Evolutionary conservation across 2,888 invertebrate species (phyloP), one percentile per base, ranked within the genome.

Genomic region (Metalampra italica): DNA sequence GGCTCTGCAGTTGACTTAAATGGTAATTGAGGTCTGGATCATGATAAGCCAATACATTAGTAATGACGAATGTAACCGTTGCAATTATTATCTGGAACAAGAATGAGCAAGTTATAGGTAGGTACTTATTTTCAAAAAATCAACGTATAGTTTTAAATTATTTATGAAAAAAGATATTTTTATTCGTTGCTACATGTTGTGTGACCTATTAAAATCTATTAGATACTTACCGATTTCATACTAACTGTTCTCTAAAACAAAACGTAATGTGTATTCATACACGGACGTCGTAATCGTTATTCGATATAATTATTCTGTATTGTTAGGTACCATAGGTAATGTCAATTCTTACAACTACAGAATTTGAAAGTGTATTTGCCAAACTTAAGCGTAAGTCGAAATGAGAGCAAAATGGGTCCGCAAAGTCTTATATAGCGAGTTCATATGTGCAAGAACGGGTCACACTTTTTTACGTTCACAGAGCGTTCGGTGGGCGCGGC

Each of bases 371-470:
- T 78, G 87, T 84, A 79, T 84, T 78, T 78, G 80, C 81, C 79
- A 83, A 88, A 84, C 68, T 80, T 78, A 69, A 76, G 78, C 82
- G 82, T 75, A 75, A 78, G 81, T 82, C 74, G 82, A 89, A 89
- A 89, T 89, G 88, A 89, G 88, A 88, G 88, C 87, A 88, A 82
- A 81, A 63, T 81, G 71, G 68, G 79, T 68, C 73, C 66, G 85
- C 80, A 71, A 85, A 82, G 71, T 73, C 86, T 89, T 89, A 87
- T 89, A 89, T 89, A 88, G 80, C 75, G 71, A 81, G 75, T 76
- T 82, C 88, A 88, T 86, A 82, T 88, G 87, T 88, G 89, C 88
- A 87, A 85, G 88, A 88, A 80, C 88, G 77, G 83, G 88, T 85
- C 80, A 79, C 68, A 29, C 75, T 85, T 89, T 87, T 88, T 85